Percentiles rank a stretch among this genome's conserved stretches.
Evolutionary conservation across 1,140 invertebrate genomes (phyloP).

Genomic region (Mycetomoellerius zeteki): DNA sequence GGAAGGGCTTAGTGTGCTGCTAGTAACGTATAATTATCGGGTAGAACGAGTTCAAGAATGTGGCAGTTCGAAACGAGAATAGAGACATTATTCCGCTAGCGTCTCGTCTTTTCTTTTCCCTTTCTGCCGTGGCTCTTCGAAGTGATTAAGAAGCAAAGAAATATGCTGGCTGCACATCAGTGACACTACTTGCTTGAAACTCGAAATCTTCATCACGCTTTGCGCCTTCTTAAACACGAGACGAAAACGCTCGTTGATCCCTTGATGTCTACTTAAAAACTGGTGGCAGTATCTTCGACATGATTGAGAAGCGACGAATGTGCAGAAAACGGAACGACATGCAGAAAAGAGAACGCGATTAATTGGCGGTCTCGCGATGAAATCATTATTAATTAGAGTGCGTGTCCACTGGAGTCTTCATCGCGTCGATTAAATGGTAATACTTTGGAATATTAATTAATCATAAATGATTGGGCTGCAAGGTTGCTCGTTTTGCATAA

Average conservation of each 20-base stretch:
- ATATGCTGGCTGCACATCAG: constrained; percentile 36
- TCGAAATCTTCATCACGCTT: constrained; percentile 4
- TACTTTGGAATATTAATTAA: constrained; percentile 35
- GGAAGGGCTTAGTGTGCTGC: constrained; percentile 78
- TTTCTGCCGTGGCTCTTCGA: constrained; percentile 53
- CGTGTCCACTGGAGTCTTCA: neutral
- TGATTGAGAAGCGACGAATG: constrained; percentile 28
- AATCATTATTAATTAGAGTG: constrained; percentile 51
- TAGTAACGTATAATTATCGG: constrained; percentile 81
- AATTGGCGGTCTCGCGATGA: constrained; percentile 24
- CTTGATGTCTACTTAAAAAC: constrained; percentile 45
- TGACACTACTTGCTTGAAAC: constrained; percentile 15
- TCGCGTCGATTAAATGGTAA: constrained; percentile 28
- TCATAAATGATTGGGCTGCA: neutral
- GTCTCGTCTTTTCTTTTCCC: constrained; percentile 73
- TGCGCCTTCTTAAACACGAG: constrained; percentile 31
- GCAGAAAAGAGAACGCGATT: neutral
- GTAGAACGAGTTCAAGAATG: constrained; percentile 79
- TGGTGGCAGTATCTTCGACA: constrained; percentile 19
- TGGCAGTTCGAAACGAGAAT: constrained; percentile 77
- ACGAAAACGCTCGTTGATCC: neutral
- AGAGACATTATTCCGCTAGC: constrained; percentile 82
- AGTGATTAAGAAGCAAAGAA: constrained; percentile 40
- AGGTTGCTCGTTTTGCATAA: neutral
- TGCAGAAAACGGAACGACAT: neutral